Evolutionary conservation across 2,113 vertebrate species (phyloP).

Genomic region (Cyanocitta stelleri): DNA sequence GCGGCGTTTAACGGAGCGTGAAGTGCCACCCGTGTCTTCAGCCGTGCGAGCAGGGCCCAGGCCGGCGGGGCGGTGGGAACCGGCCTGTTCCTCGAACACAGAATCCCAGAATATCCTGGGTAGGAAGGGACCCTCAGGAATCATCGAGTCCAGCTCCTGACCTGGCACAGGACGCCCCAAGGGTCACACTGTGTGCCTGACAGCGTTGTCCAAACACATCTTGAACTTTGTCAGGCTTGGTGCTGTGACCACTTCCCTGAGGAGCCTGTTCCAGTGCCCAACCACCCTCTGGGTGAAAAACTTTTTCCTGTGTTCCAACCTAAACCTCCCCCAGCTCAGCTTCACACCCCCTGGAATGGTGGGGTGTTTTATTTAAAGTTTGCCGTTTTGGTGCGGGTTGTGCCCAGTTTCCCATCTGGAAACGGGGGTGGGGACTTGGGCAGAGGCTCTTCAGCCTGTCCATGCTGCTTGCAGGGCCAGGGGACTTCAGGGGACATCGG

Average conservation of each 20-base stretch:
- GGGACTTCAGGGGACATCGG: fast-evolving
- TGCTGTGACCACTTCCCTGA: not conserved
- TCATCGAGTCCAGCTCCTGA: not conserved
- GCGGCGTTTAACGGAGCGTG: fast-evolving
- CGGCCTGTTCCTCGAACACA: fast-evolving
- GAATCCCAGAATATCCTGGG: not conserved
- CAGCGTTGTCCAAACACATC: fast-evolving
- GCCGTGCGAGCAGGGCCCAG: not conserved
- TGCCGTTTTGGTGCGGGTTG: not conserved
- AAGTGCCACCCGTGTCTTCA: fast-evolving
- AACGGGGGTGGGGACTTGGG: fast-evolving
- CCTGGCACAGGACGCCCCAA: not conserved
- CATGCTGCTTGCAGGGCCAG: not conserved
- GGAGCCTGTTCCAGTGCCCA: not conserved
- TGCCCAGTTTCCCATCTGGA: not conserved
- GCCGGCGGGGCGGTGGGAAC: not conserved
- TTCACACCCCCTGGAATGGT: fast-evolving
- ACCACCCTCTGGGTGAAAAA: not conserved
- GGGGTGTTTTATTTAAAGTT: not conserved
- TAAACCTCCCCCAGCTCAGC: not conserved
- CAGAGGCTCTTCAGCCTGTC: not conserved
- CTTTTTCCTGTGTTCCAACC: not conserved
- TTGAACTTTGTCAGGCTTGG: not conserved
- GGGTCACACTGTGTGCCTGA: not conserved
- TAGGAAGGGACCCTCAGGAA: not conserved